Evolutionary conservation across 2,888 invertebrate genomes (phyloP).

Genomic region (Dione vanillae): DNA sequence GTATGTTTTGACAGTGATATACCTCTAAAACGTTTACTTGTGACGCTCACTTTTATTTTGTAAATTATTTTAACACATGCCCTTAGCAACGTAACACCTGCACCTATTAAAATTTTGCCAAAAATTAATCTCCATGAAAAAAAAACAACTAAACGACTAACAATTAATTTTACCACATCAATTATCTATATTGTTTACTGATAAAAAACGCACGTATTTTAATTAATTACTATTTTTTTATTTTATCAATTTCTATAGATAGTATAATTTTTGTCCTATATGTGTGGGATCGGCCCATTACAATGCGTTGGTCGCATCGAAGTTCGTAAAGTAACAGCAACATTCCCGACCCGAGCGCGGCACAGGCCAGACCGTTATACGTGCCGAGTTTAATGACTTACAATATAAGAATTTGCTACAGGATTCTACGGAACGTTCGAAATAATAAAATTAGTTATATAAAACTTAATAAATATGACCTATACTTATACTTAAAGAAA

Average conservation of each 20-base stretch:
- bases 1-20: neutral
- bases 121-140: neutral
- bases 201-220: neutral
- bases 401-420: conserved; percentile 54
- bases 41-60: neutral
- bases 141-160: neutral
- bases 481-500: too few species aligned
- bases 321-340: conserved; percentile 50
- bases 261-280: conserved; percentile 5
- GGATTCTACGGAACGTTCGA: conserved; percentile 29
- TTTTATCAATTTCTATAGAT: neutral
- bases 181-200: too few species aligned
- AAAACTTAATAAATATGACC: neutral
- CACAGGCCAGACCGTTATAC: conserved; percentile 58
- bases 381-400: conserved; percentile 64
- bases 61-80: neutral
- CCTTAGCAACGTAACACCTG: neutral
- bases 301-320: conserved; percentile 49
- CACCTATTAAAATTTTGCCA: too few species aligned
- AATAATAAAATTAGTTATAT: neutral
- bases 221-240: neutral
- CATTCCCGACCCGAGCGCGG: conserved; percentile 51
- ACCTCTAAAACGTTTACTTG: neutral
- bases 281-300: conserved; percentile 23
- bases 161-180: too few species aligned